A percentile compares a stretch with the other conserved stretches of the same genome.
Conservation (phyloP, 1,140 invertebrate genomes). For the Spodoptera litura region DNA sequence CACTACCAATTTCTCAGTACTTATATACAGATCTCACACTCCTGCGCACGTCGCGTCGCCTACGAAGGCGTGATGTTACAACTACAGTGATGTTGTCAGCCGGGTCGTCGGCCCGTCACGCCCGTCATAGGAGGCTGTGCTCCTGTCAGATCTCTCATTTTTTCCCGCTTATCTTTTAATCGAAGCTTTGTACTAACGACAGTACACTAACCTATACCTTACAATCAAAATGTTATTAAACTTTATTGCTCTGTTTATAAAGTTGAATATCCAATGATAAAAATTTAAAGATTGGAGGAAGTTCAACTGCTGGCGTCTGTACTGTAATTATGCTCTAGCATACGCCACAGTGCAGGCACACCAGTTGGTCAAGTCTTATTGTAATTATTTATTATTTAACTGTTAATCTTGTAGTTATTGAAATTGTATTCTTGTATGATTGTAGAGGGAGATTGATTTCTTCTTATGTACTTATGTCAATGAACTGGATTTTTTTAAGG, state of each 20-base stretch:
- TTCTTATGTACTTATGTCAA: no score
- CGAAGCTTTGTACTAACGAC: constrained; percentile 16
- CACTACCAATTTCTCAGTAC: background rate
- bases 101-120: constrained; percentile 23
- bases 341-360: background rate
- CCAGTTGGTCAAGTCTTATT: background rate
- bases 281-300: no score
- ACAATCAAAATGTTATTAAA: no score
- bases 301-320: no score
- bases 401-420: background rate
- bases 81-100: background rate
- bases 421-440: background rate
- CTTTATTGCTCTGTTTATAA: no score
- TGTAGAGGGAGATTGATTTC: no score
- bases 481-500: no score
- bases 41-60: background rate
- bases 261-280: no score
- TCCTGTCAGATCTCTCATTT: constrained; percentile 64
- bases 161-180: constrained; percentile 64
- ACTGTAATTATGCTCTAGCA: constrained; percentile 8
- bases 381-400: constrained; percentile 9
- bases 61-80: background rate
- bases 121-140: constrained; percentile 40
- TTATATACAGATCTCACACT: background rate
- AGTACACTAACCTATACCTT: no score